Base-by-base conservation (phyloP, 1,140 invertebrate species). In the Atopsyche davidsoni region DNA sequence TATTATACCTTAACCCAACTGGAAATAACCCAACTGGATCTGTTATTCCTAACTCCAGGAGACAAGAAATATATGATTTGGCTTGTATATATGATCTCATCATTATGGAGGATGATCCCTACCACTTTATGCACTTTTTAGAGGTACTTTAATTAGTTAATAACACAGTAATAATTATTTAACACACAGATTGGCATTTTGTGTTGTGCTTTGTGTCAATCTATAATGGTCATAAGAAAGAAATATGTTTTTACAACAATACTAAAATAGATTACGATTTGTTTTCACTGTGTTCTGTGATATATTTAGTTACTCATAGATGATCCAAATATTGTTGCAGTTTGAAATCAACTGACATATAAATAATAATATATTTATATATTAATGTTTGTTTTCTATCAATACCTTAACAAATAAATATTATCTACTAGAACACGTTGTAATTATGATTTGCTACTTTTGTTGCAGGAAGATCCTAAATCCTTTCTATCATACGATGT, bases 21-120 rank as follows among this genome's bases (percentile, higher is more conserved):
- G 76, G 70, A 22, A 61, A 60, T 2, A 87, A 87, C 67, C 85
- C 85, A n/a, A 81, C 77, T 1, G 85, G 84, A 14, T 66, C 70
- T 17, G 77, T 79, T 23, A 73, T 85, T 53, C 70, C 79, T 0
- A 59, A 77, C 13, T 73, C 80, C 31, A 74, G 84, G 53, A 78
- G 81, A 48, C 72, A 77, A 50, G 76, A 82, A 64, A 82, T 87
- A 28, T 88, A 88, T 60, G 66, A 71, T 54, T 76, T 87, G 56
- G 81, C 82, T 32, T 80, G 78, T 60, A 71, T 82, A 55, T 85
- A 84, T 63, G 77, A 87, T 67, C 73, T 87, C 11, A 60, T 87
- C 2, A 85, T 87, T 51, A 60, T 87, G 2, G 85, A 87, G 62
- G 85, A 87, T 64, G 85, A 87, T 72, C 82, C 85, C 2, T 87